Evolutionary conservation across 2,888 invertebrate genomes (phyloP).

Genomic region (Opisthograptis luteolata): DNA sequence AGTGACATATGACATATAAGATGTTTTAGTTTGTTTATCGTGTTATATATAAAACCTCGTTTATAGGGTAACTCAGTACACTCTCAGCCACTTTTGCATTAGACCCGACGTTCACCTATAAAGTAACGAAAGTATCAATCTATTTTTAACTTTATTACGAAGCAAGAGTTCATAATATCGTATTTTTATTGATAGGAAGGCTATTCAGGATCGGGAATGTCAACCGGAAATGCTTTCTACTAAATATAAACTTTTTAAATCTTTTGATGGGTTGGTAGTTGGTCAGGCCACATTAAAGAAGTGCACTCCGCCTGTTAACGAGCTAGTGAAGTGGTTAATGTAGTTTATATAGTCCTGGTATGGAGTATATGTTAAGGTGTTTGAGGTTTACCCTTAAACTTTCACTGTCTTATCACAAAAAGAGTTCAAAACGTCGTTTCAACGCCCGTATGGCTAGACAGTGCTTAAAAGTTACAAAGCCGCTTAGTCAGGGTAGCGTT

Average conservation of each 20-base stretch:
- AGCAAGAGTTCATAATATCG: not conserved
- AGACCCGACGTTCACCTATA: too few species aligned
- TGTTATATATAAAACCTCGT: too few species aligned
- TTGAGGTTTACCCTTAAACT: too few species aligned
- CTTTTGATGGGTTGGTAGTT: constrained; percentile 36
- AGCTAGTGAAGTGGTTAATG: constrained; percentile 19
- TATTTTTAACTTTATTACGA: constrained; percentile 18
- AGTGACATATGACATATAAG: too few species aligned
- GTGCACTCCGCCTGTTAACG: constrained; percentile 28
- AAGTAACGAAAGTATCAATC: not conserved
- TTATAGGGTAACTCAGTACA: too few species aligned
- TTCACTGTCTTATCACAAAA: too few species aligned
- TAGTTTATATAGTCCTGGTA: not conserved
- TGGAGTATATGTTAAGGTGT: not conserved
- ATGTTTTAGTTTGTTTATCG: too few species aligned
- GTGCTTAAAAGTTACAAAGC: too few species aligned
- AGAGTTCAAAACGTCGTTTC: too few species aligned
- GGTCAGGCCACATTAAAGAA: constrained; percentile 35
- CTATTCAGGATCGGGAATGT: constrained; percentile 18
- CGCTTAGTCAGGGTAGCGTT: too few species aligned
- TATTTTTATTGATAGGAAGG: constrained; percentile 1
- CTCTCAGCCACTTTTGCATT: too few species aligned
- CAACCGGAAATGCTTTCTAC: constrained; percentile 48
- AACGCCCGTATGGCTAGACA: too few species aligned
- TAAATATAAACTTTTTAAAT: constrained; percentile 42